Evolutionary conservation across 30 jellyfish, hydroid and myxozoan species (phyloP), one percentile per base, ranked within the genome.

Genomic region (Pseudorhiza aurosa): DNA sequence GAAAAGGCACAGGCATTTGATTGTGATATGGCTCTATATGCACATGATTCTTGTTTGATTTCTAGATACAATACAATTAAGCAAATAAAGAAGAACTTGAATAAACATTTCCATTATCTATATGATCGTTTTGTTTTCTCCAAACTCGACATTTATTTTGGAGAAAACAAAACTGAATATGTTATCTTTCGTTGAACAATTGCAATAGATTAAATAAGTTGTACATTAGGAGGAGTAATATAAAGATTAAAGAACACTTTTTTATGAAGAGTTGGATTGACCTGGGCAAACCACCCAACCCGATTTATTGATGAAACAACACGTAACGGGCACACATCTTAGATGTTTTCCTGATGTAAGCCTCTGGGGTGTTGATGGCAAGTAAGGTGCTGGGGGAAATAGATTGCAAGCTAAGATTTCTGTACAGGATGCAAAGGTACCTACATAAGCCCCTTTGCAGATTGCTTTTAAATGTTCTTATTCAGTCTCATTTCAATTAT

Each of bases 301-400:
- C n/a, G n/a, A n/a, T n/a, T n/a, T n/a, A n/a, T n/a, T n/a, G n/a
- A n/a, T n/a, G n/a, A 58, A 58, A 33, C 73, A 58, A 22, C 10
- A 58, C 45, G 1, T 47, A 24, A 7, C 45, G 49, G 73, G 26
- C 8, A 26, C 73, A 26, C 30, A 58, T 22, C 46, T 58, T 1
- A 47, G 46, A 24, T 58, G 37, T 58, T n/a, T 58, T 26, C 73
- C 30, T 1, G 8, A 58, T 58, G 73, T 24, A 26, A 7, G 17
- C 45, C 73, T 58, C 73, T 58, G 73, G 73, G 47, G 73, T 21
- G 17, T 58, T 47, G 30, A 58, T 58, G 73, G 73, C 73, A 58
- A 26, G 47, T 29, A 58, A 24, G 11, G 40, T 58, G 72, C 72
- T 29, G 21, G 72, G 46, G 22, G n/a, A 58, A 29, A 58, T 21